These are phyloP conservation scores for Oxyruncus cristatus DNA, from an alignment of 2,113 vertebrate genomes.

Conservation along the genomic window DNA sequence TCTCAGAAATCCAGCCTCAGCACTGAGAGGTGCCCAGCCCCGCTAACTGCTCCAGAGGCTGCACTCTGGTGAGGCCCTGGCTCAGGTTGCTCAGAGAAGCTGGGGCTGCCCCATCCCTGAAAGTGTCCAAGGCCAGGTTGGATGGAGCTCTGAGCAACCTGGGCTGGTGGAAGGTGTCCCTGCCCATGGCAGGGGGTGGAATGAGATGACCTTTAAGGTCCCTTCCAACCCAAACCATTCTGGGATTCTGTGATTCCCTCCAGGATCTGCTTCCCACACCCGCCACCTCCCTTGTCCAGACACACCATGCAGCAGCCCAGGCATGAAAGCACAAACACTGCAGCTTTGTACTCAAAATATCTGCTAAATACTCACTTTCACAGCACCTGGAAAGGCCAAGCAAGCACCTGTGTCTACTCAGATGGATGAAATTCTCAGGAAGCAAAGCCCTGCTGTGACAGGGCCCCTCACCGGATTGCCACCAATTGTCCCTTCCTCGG, in stretches of 20 bases:
- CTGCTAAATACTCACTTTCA: neutral
- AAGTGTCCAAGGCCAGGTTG: neutral
- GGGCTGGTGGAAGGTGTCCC: neutral
- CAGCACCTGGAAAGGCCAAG: neutral
- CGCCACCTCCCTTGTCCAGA: neutral
- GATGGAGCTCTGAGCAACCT: fast-evolving
- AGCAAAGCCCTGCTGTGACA: neutral
- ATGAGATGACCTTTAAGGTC: neutral
- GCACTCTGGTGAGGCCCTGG: neutral
- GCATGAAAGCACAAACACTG: neutral
- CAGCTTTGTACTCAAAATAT: neutral
- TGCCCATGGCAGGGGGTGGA: neutral
- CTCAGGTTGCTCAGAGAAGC: neutral
- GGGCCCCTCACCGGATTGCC: neutral
- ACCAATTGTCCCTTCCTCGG: neutral
- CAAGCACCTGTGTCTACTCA: fast-evolving
- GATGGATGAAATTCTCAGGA: neutral
- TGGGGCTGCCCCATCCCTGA: neutral
- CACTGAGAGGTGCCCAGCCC: neutral
- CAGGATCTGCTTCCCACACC: neutral
- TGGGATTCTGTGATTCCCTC: neutral
- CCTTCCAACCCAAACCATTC: neutral
- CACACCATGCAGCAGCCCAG: too few species aligned
- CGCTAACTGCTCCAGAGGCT: neutral
- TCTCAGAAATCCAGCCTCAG: neutral